These are phyloP conservation scores for Todiramphus saurophagus DNA, from an alignment of 2,113 vertebrate species.

Conservation along the genomic window DNA sequence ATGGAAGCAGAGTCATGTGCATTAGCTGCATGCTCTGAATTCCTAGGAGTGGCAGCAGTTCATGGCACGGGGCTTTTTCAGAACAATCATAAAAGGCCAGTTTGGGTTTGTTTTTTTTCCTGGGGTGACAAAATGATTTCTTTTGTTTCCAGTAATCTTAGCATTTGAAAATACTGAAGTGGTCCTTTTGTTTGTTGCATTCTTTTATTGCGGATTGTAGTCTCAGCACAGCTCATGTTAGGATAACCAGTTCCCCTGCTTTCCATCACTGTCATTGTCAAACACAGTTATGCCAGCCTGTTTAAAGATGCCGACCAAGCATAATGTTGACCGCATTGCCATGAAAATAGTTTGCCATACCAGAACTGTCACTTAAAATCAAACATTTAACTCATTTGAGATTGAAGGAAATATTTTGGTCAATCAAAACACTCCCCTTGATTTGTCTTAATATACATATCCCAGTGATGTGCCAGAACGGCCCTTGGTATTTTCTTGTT, in stretches of 20 bases:
- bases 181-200: constrained; percentile 5
- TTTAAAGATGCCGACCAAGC: neutral
- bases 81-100: neutral
- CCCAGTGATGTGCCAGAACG: accelerated
- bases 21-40: neutral
- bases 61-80: neutral
- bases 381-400: constrained; percentile 40
- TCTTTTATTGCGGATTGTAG: neutral
- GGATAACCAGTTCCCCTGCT: neutral
- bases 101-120: neutral
- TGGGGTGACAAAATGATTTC: neutral
- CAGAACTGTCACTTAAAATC: constrained; percentile 17
- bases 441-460: neutral
- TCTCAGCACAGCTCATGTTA: neutral
- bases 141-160: constrained; percentile 8
- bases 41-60: constrained; percentile 15
- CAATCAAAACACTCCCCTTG: neutral
- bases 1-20: constrained; percentile 14
- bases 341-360: neutral
- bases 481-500: neutral
- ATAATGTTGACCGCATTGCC: neutral
- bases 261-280: neutral
- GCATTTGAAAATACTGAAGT: constrained; percentile 3
- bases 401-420: neutral
- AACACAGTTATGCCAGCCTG: neutral